Percentiles rank a stretch among this genome's conserved stretches.
These are phyloP conservation scores for Crambe crambe DNA, from an alignment of 37 sponge, comb jelly and placozoan species.

Conservation along the genomic window DNA sequence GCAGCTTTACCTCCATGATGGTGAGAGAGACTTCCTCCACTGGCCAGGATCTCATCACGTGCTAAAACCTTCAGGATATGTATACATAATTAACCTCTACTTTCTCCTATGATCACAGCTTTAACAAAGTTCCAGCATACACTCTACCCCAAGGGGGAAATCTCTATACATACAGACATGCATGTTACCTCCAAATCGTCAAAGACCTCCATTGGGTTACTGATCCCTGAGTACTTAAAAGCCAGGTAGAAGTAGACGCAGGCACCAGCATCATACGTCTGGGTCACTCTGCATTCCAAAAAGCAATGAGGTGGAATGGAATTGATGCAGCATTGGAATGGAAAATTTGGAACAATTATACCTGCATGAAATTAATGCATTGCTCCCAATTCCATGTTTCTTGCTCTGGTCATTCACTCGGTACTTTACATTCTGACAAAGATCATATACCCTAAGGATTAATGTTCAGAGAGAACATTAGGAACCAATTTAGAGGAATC, in stretches of 20 bases:
- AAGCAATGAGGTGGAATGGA: neutral
- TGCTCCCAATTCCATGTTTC: conserved; percentile 26
- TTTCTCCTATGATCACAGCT: too few relatives aligned
- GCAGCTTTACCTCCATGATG: conserved; percentile 86
- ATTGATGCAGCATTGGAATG: neutral
- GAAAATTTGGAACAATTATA: neutral
- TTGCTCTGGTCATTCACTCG: conserved; percentile 53
- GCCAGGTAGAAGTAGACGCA: conserved; percentile 94
- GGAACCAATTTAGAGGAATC: neutral
- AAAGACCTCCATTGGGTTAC: conserved; percentile 76
- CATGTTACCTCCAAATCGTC: conserved; percentile 66
- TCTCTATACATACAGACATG: neutral
- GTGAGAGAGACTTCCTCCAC: conserved; percentile 93
- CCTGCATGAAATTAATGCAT: conserved; percentile 62
- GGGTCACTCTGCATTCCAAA: conserved; percentile 76
- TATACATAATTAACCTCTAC: too few relatives aligned
- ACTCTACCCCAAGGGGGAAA: too few relatives aligned
- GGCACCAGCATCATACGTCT: conserved; percentile 90
- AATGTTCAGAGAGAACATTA: too few relatives aligned
- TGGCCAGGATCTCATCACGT: conserved; percentile 84
- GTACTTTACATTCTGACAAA: conserved; percentile 82
- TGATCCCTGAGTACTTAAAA: conserved; percentile 73
- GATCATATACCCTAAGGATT: conserved; percentile 55
- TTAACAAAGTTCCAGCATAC: too few relatives aligned
- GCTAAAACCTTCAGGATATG: conserved; percentile 75